Base-by-base conservation (phyloP, 1,140 invertebrate genomes). In the Periplaneta americana region DNA sequence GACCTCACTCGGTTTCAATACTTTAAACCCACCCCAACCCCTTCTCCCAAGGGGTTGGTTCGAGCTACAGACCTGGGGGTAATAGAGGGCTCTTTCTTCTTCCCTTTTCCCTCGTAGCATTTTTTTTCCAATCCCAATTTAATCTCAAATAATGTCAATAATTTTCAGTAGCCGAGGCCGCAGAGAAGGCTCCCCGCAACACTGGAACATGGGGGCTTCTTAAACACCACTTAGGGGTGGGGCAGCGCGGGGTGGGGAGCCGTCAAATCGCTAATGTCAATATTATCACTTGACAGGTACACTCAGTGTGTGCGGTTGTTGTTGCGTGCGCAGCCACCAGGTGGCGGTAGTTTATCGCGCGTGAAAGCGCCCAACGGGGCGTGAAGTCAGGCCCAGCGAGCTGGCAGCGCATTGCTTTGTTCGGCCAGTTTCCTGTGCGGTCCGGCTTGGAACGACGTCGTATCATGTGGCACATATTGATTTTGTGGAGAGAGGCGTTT, bases 61-160 rank as follows among this genome's bases (percentile, higher is more conserved):
- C 48, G 22, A 66, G 48, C 48, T 28, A 28, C 48, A 66, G 48
- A 66, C 48, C n/a, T 28, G n/a, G 48, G n/a, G 48, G 22, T 66
- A 66, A 66, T 66, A 66, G 48, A 66, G 48, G 48, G 48, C 48
- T 66, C 48, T 66, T 66, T 66, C 48, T 66, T 66, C 48, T 66
- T 66, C 48, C 48, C 76, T 34, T 31, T 36, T 36, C 35, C 76
- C 76, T 78, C 37, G 36, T 13, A 78, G 34, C 76, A 78, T 78
- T 78, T 78, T n/a, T n/a, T 85, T 86, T 86, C 85, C 85, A 85
- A 85, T 85, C 84, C 84, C 84, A 85, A 86, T 86, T 82, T 86
- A 86, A 86, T 86, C 85, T 85, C 74, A 82, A 82, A 80, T 82
- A 75, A 85, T 85, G 84, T 84, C 85, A 85, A 85, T 85, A 85